phyloP scores from a whole-genome alignment of 2,797 vertebrate species.

The Gadopsis bispinosus region DNA sequence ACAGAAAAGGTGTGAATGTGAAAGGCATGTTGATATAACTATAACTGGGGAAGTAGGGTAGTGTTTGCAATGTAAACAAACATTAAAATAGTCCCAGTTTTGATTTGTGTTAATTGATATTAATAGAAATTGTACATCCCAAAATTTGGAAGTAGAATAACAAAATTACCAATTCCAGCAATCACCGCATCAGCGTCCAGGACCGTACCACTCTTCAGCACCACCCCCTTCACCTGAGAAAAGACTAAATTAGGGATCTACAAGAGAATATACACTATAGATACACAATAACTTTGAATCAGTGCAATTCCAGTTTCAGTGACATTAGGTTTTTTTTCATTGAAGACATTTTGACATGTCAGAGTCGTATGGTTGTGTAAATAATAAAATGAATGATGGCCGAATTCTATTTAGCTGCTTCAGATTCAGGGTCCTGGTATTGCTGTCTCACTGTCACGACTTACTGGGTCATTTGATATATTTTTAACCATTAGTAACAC shows the following conservation, averaged over 20 bases:
- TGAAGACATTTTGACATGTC: not conserved
- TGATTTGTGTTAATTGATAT: not conserved
- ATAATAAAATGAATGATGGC: not conserved
- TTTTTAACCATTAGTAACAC: not conserved
- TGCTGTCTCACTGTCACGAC: not conserved
- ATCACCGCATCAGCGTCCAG: constrained; percentile 89
- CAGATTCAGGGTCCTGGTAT: not conserved
- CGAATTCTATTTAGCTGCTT: not conserved
- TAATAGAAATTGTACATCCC: not conserved
- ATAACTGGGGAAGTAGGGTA: not conserved
- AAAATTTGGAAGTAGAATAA: not conserved
- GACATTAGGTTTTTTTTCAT: not conserved
- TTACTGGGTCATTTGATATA: not conserved
- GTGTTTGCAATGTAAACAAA: not conserved
- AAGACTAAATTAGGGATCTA: not conserved
- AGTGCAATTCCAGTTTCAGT: not conserved
- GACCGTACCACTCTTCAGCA: constrained; percentile 80
- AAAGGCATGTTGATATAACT: not conserved
- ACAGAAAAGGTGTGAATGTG: constrained; percentile 5
- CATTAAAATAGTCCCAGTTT: not conserved
- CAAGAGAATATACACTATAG: not conserved
- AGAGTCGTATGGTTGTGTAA: not conserved
- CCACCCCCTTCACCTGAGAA: constrained; percentile 85
- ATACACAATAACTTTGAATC: not conserved
- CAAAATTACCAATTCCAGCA: constrained; percentile 86